Conservation (phyloP, 1,140 invertebrate species). For the Drosophila bifasciata region DNA sequence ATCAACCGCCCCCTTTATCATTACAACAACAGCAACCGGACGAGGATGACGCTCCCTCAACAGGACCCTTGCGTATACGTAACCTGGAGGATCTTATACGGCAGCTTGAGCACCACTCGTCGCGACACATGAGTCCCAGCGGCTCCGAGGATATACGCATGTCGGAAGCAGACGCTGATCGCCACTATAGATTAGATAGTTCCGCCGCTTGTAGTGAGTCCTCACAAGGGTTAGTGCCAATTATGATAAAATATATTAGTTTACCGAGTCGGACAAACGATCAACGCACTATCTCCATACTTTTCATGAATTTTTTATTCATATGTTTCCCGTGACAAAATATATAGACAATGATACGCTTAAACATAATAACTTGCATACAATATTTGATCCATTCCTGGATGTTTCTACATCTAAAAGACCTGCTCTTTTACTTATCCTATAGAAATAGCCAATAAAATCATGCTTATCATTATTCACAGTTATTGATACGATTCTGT, state of each 20-base stretch:
- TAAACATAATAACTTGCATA: not conserved
- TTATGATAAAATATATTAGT: constrained; percentile 23
- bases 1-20: constrained; percentile 66
- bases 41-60: constrained; percentile 89
- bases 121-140: constrained; percentile 94
- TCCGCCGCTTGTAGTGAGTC: constrained; percentile 91
- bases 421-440: constrained; percentile 12
- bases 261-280: constrained; percentile 6
- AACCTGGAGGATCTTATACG: constrained; percentile 96
- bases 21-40: constrained; percentile 82
- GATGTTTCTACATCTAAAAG: constrained; percentile 22
- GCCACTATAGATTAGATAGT: constrained; percentile 93
- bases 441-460: constrained; percentile 21
- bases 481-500: too few relatives aligned
- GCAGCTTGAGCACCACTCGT: constrained; percentile 94
- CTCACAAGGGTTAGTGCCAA: constrained; percentile 88
- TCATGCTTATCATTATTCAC: constrained; percentile 39
- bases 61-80: constrained; percentile 92
- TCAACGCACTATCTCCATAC: not conserved
- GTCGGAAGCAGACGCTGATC: constrained; percentile 95
- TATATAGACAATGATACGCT: not conserved
- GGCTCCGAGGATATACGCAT: constrained; percentile 96
- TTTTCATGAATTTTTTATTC: not conserved
- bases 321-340: not conserved
- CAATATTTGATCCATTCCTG: not conserved